These are phyloP conservation scores for Oscarella lobularis DNA, from an alignment of 37 sponge, comb jelly and placozoan genomes.

Conservation along the genomic window DNA sequence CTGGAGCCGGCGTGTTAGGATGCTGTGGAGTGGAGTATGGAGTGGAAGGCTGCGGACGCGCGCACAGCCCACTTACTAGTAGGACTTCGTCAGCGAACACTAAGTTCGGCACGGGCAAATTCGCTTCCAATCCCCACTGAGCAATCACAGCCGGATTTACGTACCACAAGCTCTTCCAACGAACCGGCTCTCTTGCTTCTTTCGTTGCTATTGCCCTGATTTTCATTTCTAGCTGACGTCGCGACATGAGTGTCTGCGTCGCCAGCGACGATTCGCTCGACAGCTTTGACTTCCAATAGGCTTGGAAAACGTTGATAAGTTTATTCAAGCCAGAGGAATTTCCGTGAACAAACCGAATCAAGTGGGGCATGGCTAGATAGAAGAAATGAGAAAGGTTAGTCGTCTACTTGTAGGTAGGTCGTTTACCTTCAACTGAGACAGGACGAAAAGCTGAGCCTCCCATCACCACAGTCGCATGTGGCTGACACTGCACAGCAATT, in stretches of 20 bases:
- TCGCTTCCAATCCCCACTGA: background rate
- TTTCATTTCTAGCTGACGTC: constrained; percentile 59
- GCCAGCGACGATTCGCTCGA: background rate
- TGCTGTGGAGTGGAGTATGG: no score
- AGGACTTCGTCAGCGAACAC: background rate
- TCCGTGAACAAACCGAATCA: constrained; percentile 67
- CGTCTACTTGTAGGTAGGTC: no score
- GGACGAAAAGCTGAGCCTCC: no score
- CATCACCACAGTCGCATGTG: no score
- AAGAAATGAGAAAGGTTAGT: no score
- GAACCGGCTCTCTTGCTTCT: constrained; percentile 27
- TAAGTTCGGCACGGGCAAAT: background rate
- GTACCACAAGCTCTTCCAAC: no score
- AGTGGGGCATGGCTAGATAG: constrained; percentile 56
- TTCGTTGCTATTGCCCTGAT: constrained; percentile 56
- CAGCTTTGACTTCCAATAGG: constrained; percentile 46
- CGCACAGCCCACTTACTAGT: no score
- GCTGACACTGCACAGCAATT: no score
- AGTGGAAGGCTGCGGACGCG: no score
- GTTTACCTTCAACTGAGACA: no score
- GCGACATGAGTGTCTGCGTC: constrained; percentile 44
- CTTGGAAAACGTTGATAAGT: constrained; percentile 47
- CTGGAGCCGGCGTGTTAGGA: no score
- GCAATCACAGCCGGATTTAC: background rate
- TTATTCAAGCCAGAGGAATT: constrained; percentile 40